phyloP scores from a whole-genome alignment of 2,888 invertebrate species.

The Campaea margaritaria region DNA sequence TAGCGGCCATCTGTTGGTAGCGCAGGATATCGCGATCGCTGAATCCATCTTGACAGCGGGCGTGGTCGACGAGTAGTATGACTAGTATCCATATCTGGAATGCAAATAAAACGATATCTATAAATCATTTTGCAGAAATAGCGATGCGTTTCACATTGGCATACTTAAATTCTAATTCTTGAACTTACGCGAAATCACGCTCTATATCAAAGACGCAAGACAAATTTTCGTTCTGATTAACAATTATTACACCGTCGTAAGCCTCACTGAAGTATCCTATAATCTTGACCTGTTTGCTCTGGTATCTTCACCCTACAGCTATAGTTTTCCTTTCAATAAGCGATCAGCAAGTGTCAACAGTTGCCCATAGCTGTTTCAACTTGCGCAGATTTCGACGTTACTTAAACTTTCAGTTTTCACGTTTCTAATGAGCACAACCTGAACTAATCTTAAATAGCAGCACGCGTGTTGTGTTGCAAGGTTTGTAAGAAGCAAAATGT shows the following conservation, averaged over 20 bases:
- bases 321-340: not conserved
- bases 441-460: constrained; percentile 24
- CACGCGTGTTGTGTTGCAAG: not conserved
- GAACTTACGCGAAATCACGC: too few relatives aligned
- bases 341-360: constrained; percentile 15
- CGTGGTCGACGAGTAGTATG: constrained; percentile 61
- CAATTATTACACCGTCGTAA: too few relatives aligned
- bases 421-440: constrained; percentile 27
- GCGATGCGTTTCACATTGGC: too few relatives aligned
- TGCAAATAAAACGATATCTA: constrained; percentile 26
- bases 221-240: too few relatives aligned
- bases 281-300: too few relatives aligned
- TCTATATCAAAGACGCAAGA: too few relatives aligned
- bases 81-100: constrained; percentile 82
- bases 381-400: constrained; percentile 20
- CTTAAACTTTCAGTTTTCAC: constrained; percentile 33
- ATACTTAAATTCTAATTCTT: too few relatives aligned
- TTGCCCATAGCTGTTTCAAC: constrained; percentile 19
- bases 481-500: not conserved
- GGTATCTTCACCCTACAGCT: too few relatives aligned
- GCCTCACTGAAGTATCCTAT: too few relatives aligned
- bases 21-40: constrained; percentile 70
- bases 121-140: constrained; percentile 36
- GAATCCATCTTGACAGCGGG: constrained; percentile 75
- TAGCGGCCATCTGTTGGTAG: constrained; percentile 66